Conservation (phyloP, 2,888 invertebrate species). For the Sarcophaga caerulescens region DNA sequence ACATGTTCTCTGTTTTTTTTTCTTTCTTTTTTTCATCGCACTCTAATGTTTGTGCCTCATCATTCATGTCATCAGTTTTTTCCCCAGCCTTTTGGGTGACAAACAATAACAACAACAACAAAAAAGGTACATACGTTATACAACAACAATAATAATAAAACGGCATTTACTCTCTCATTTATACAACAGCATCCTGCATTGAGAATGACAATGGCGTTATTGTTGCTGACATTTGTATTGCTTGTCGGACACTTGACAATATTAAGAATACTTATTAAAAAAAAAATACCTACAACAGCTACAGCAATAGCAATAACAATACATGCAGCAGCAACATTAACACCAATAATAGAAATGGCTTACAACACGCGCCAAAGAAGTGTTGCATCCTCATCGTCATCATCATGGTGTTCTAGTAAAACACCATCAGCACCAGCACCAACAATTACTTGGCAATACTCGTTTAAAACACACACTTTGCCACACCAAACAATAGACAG, state of each 20-base stretch:
- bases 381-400: slow-evolving; percentile 53
- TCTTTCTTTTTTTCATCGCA: slow-evolving; percentile 1
- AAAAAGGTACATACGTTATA: slow-evolving; percentile 46
- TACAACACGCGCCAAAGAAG: slow-evolving; percentile 44
- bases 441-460: slow-evolving; percentile 6
- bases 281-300: neutral
- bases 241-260: slow-evolving; percentile 70
- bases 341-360: no score
- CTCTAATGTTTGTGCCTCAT: slow-evolving; percentile 54
- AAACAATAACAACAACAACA: slow-evolving; percentile 47
- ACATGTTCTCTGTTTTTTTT: slow-evolving; percentile 62
- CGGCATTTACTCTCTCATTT: neutral
- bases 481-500: slow-evolving; percentile 1
- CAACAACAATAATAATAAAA: slow-evolving; percentile 33
- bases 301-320: neutral
- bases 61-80: slow-evolving; percentile 60
- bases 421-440: slow-evolving; percentile 7
- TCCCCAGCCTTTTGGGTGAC: slow-evolving; percentile 29
- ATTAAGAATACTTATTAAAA: slow-evolving; percentile 63
- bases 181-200: neutral
- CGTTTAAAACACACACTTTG: neutral
- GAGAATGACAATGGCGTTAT: slow-evolving; percentile 38
- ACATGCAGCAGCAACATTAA: neutral
- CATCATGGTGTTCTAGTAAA: slow-evolving; percentile 31
- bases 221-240: slow-evolving; percentile 65